Base-by-base conservation (phyloP, 1,140 invertebrate genomes). In the Oncopodura yosiiana region DNA sequence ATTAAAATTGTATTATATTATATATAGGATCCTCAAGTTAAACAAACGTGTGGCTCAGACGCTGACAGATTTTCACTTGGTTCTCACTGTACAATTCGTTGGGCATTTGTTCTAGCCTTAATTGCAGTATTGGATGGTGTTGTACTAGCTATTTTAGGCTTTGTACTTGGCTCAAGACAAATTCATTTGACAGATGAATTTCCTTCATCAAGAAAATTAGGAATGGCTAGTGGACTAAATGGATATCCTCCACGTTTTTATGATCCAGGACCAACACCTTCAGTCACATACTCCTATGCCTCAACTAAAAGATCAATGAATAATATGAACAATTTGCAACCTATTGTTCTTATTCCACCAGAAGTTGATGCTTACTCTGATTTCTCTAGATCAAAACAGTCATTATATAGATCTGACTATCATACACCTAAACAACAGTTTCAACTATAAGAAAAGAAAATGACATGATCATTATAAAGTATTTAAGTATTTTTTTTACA, bases 61-160 rank as follows among this genome's bases (percentile, higher is more conserved):
- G 82, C 88, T 1, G 80, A 79, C 62, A 78, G 78, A 29, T 94
- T 84, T 68, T 75, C 78, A 65, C 75, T 83, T 60, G 86, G 84
- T 69, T 73, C 83, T 9, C 8, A 6, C n/a, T 99, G 94, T 69
- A 82, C 81, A 32, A 79, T 98, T 16, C 79, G 92, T 60, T 98
- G 94, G 94, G 92, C 92, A 1, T 95, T 91, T 73, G 79, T 94
- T 6, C 74, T 98, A 53, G 91, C 91, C 12, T 84, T 91, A 44
- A 93, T 97, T 43, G 85, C 86, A 0, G 86, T 92, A 54, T 73
- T 94, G 57, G 94, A 98, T 70, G 89, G 88, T 24, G 73, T 86
- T 9, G 88, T 94, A 44, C 74, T 98, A 41, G 81, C 92, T 0
- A 81, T 86, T 5, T 75, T 97, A 27, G 93, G 93, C 6, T 96